Base-by-base conservation (phyloP, 92 coral and sea anemone genomes). In the Siderastrea radians region DNA sequence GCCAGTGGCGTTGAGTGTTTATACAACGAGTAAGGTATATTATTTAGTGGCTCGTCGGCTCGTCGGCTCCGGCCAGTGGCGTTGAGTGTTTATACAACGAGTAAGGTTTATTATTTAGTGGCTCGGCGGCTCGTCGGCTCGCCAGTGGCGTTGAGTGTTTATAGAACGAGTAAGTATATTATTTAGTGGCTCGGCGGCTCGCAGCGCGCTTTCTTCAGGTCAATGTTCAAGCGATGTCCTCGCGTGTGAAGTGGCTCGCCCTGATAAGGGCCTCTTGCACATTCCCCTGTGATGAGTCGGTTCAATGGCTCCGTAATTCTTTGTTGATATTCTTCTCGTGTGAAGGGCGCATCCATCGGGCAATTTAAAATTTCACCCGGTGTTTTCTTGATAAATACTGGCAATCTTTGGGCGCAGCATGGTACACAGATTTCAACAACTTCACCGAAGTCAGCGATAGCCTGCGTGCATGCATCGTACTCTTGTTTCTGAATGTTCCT, bases 401-500 rank as follows among this genome's bases (percentile, higher is more conserved):
- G 50, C 44, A 62, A 53, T 63, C 12, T 69, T 69, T 83, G 79
- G 17, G 87, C 69, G 3, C 78, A 83, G 66, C 79, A n/a, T 15
- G 88, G 88, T 8, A 75, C 75, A 3, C 75, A 6, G 2, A 85
- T 14, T 66, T 85, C 55, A 43, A 15, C 77, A 8, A 64, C 72
- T 7, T 15, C 0, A 52, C 89, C 83, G 69, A 3, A 85, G 47
- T 64, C 44, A 6, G 61, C 46, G 15, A 76, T 75, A 1, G 16
- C 3, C 17, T 75, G 57, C 54, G 58, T 78, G 44, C 59, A 75
- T 7, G 75, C 65, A 43, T 79, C 46, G 67, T 78, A 87, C 55
- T 87, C 91, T 62, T 79, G 91, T 53, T 72, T 79, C 19, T 79
- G 91, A 5, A 87, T 55, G n/a, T 61, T 13, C 45, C 81, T 73